These are phyloP conservation scores for Pseudonaja textilis DNA, from an alignment of 2,113 vertebrate species.

Conservation along the genomic window DNA sequence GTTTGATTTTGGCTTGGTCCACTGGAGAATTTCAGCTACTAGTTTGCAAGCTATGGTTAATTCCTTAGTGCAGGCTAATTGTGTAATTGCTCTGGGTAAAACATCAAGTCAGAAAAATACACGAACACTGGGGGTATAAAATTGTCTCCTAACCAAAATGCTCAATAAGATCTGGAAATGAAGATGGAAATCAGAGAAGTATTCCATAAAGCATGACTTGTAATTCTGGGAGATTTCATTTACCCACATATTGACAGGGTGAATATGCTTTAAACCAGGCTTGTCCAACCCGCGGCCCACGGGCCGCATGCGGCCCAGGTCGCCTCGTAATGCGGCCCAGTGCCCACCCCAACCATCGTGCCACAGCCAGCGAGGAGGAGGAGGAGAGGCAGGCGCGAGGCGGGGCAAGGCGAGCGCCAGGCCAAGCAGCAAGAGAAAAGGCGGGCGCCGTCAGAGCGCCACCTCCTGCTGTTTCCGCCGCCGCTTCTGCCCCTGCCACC, in stretches of 20 bases:
- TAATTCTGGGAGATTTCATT: not conserved
- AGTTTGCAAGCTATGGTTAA: not conserved
- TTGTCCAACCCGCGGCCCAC: no score
- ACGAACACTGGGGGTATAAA: not conserved
- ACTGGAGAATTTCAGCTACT: not conserved
- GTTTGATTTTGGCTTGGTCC: not conserved
- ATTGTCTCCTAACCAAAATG: not conserved
- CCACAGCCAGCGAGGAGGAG: no score
- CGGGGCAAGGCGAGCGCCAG: no score
- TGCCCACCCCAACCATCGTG: no score
- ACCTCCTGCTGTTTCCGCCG: no score
- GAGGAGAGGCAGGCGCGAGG: no score
- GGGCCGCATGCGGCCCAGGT: no score
- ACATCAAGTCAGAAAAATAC: not conserved
- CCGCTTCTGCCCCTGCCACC: no score
- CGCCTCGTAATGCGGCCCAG: no score
- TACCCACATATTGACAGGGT: not conserved
- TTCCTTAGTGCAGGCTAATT: not conserved
- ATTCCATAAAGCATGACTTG: not conserved
- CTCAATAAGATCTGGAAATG: not conserved
- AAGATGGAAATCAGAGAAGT: not conserved
- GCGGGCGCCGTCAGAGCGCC: no score
- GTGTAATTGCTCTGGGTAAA: not conserved
- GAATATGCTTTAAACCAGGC: not conserved
- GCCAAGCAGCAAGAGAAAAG: no score